phyloP scores from a whole-genome alignment of 1,140 invertebrate species.

The Drosophila pachea region DNA sequence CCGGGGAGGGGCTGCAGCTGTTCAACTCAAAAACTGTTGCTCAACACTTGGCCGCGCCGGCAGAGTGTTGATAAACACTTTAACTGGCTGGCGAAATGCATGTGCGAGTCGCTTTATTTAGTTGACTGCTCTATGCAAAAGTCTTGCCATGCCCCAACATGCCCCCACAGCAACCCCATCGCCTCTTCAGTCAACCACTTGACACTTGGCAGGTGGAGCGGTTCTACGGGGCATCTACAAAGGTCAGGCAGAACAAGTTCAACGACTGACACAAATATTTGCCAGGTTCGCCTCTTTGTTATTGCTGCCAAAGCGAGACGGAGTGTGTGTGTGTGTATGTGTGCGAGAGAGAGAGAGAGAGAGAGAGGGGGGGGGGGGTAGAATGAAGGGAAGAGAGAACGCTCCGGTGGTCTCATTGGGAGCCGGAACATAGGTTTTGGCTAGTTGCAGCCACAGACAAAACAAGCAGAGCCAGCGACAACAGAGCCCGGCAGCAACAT shows the following conservation, averaged over 20 bases:
- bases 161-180: slow-evolving; percentile 4
- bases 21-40: slow-evolving; percentile 6
- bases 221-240: no score
- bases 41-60: slow-evolving; percentile 25
- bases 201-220: neutral
- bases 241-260: slow-evolving; percentile 60
- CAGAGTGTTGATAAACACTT: slow-evolving; percentile 37
- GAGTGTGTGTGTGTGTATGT: neutral
- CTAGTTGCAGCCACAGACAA: slow-evolving; percentile 33
- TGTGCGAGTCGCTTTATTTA: slow-evolving; percentile 25
- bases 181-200: neutral
- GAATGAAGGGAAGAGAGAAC: neutral
- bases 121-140: slow-evolving; percentile 29
- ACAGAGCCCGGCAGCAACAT: slow-evolving; percentile 42
- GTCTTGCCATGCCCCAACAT: slow-evolving; percentile 31
- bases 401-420: neutral
- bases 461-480: slow-evolving; percentile 10
- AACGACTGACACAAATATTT: slow-evolving; percentile 71
- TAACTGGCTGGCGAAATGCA: slow-evolving; percentile 17
- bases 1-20: neutral
- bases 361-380: no score
- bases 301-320: slow-evolving; percentile 27
- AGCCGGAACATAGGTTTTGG: slow-evolving; percentile 7
- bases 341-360: neutral
- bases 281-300: slow-evolving; percentile 50